Conservation (phyloP, 2,113 vertebrate genomes). For the Willisornis vidua region DNA sequence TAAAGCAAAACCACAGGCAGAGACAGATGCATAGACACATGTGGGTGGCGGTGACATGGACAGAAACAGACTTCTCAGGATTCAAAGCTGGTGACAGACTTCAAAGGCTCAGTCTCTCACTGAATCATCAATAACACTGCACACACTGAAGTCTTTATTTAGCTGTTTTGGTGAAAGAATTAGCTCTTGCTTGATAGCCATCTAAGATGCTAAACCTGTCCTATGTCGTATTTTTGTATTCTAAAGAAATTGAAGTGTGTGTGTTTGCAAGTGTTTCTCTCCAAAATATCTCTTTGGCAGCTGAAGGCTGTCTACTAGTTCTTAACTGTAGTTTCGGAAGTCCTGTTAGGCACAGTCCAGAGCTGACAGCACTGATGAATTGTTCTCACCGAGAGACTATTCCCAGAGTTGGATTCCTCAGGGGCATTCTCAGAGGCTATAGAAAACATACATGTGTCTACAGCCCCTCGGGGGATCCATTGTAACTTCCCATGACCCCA, state of each 20-base stretch:
- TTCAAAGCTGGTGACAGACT: slow-evolving; percentile 44
- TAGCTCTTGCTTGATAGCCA: slow-evolving; percentile 1
- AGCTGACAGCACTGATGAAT: not conserved
- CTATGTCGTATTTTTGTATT: not conserved
- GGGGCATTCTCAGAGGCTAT: not conserved
- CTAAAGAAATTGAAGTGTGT: not conserved
- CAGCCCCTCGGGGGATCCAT: rapidly evolving
- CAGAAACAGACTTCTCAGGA: slow-evolving; percentile 38
- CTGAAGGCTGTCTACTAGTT: not conserved
- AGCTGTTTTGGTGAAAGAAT: slow-evolving; percentile 35
- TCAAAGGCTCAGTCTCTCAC: slow-evolving; percentile 34
- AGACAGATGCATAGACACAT: slow-evolving; percentile 1
- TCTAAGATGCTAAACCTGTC: not conserved
- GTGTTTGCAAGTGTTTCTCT: not conserved
- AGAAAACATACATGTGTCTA: not conserved
- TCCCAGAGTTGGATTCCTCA: not conserved
- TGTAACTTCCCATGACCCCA: not conserved
- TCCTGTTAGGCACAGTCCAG: not conserved
- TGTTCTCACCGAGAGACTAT: not conserved
- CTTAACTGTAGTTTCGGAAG: not conserved
- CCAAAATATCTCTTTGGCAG: not conserved
- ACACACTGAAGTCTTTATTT: slow-evolving; percentile 11
- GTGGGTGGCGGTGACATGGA: slow-evolving; percentile 44
- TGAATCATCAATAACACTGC: not conserved
- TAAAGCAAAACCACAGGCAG: slow-evolving; percentile 55